phyloP scores from a whole-genome alignment of 2,888 invertebrate species.

The Hydroisotoma schaefferi region DNA sequence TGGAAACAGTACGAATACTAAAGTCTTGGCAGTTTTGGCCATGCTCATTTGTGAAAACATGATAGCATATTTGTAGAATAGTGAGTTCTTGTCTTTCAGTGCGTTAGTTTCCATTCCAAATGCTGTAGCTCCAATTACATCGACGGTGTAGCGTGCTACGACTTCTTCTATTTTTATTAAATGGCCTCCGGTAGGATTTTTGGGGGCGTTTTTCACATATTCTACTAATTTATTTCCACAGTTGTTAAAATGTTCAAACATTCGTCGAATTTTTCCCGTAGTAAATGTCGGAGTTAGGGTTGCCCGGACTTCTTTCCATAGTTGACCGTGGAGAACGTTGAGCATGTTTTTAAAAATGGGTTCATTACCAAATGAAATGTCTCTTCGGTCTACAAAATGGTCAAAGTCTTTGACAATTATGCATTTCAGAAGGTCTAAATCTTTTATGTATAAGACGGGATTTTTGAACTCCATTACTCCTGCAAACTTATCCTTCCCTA shows the following conservation, averaged over 20 bases:
- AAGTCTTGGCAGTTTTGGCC: constrained; percentile 5
- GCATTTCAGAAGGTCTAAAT: constrained; percentile 35
- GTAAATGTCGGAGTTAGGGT: constrained; percentile 42
- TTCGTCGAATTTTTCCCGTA: constrained; percentile 29
- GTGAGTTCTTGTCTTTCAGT: constrained; percentile 49
- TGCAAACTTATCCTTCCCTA: constrained; percentile 15
- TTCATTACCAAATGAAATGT: constrained; percentile 28
- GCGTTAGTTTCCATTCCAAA: constrained; percentile 51
- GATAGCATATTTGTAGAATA: constrained; percentile 50
- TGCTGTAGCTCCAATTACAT: constrained; percentile 52
- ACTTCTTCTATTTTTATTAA: constrained; percentile 34
- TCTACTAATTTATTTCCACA: constrained; percentile 29
- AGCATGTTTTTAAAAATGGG: constrained; percentile 33
- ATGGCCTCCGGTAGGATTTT: constrained; percentile 4
- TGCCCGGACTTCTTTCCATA: constrained; percentile 38
- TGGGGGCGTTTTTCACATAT: constrained; percentile 26
- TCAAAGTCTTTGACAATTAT: constrained; percentile 44
- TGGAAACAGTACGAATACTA: constrained; percentile 15
- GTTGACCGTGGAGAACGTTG: constrained; percentile 26
- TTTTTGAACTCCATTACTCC: constrained; percentile 33
- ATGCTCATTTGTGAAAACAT: constrained; percentile 25
- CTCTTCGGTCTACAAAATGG: constrained; percentile 29
- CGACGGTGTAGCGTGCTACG: constrained; percentile 46
- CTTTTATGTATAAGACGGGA: constrained; percentile 27
- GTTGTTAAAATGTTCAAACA: constrained; percentile 41